Evolutionary conservation across 2,888 invertebrate genomes (phyloP).

Genomic region (Rhogogaster chlorosoma): DNA sequence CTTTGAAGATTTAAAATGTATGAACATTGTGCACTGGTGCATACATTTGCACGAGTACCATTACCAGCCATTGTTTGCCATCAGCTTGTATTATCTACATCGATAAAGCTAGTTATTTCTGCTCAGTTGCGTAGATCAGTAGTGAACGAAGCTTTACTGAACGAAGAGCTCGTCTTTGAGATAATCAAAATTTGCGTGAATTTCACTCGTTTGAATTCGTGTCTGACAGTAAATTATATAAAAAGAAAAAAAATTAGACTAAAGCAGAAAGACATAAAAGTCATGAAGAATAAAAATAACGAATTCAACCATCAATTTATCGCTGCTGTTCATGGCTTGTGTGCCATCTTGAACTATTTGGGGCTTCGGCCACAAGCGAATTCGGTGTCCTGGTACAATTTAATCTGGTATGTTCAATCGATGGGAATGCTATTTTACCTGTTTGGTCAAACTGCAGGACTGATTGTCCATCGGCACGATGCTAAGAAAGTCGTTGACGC

Average conservation of each 20-base stretch:
- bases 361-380: background rate
- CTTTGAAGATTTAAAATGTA: conserved; percentile 1
- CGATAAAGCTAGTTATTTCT: background rate
- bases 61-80: background rate
- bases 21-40: background rate
- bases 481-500: background rate
- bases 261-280: background rate
- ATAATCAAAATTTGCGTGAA: background rate
- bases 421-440: background rate
- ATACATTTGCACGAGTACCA: background rate
- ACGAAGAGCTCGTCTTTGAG: background rate
- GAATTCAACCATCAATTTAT: background rate
- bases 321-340: background rate
- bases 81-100: no score
- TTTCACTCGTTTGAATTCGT: background rate
- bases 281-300: background rate
- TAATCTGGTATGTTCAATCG: background rate
- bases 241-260: background rate
- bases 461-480: background rate
- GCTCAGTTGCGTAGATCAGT: background rate
- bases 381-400: no score
- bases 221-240: background rate
- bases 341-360: background rate
- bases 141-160: background rate
- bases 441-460: background rate